phyloP scores from a whole-genome alignment of 2,113 vertebrate genomes.

The Cololabis saira region DNA sequence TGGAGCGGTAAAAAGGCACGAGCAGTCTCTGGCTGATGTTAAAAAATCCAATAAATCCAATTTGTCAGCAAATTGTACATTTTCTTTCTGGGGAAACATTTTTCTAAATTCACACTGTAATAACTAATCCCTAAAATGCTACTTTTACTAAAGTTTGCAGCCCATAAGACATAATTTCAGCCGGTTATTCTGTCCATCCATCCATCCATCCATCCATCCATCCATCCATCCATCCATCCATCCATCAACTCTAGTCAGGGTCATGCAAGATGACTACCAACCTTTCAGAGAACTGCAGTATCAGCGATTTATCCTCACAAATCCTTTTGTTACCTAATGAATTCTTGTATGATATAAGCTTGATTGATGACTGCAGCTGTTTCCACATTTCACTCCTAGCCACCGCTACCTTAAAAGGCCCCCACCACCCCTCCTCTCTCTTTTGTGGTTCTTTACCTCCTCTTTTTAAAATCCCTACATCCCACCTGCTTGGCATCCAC shows the following conservation, averaged over 20 bases:
- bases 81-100: no score
- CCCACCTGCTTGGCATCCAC: background rate
- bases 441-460: background rate
- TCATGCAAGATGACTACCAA: background rate
- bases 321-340: background rate
- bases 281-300: conserved; percentile 3
- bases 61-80: no score
- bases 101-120: no score
- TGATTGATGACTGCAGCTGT: background rate
- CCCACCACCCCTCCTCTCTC: no score
- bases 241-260: no score
- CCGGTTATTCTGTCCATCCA: no score
- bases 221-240: no score
- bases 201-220: no score
- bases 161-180: background rate
- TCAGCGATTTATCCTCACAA: conserved; percentile 4
- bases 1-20: no score
- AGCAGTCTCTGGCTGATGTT: no score
- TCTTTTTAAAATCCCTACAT: background rate
- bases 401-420: background rate
- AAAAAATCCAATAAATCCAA: no score
- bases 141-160: background rate
- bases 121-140: no score
- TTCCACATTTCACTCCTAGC: background rate
- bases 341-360: background rate